phyloP scores from a whole-genome alignment of 2,113 vertebrate genomes.

The Taurulus bubalis region DNA sequence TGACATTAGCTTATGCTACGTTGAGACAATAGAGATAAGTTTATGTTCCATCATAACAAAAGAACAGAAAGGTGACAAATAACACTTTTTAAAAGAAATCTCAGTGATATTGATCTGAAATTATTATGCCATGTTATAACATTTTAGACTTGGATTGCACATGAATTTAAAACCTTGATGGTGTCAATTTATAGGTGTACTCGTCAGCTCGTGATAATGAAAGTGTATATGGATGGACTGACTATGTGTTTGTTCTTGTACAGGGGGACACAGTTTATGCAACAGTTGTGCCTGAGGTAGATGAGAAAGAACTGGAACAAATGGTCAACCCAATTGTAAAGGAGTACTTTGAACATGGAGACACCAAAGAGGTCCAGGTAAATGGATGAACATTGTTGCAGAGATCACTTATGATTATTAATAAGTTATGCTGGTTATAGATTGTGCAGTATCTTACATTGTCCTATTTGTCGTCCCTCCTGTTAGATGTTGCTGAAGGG shows the following conservation, averaged over 20 bases:
- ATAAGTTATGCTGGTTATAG: not conserved
- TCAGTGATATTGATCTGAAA: not conserved
- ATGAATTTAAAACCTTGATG: not conserved
- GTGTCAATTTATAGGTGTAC: not conserved
- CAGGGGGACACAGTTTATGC: conserved; percentile 89
- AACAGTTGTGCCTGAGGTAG: conserved; percentile 87
- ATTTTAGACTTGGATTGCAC: not conserved
- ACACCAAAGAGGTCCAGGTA: conserved; percentile 89
- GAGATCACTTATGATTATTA: not conserved
- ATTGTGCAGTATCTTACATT: not conserved
- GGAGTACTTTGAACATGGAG: conserved; percentile 91
- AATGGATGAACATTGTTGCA: conserved; percentile 12
- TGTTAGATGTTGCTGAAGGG: conserved; percentile 85
- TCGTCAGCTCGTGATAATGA: not conserved
- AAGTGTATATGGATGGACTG: not conserved
- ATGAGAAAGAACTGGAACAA: conserved; percentile 87
- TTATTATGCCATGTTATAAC: not conserved
- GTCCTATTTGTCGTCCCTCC: conserved; percentile 23
- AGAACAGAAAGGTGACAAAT: not conserved
- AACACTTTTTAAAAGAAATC: not conserved
- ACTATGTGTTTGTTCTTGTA: not conserved
- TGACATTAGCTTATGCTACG: not conserved
- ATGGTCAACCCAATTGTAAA: conserved; percentile 89
- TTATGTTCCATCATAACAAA: not conserved
- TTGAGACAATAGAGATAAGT: not conserved